Conservation (phyloP, 2,113 vertebrate species). For the Okapia johnstoni region DNA sequence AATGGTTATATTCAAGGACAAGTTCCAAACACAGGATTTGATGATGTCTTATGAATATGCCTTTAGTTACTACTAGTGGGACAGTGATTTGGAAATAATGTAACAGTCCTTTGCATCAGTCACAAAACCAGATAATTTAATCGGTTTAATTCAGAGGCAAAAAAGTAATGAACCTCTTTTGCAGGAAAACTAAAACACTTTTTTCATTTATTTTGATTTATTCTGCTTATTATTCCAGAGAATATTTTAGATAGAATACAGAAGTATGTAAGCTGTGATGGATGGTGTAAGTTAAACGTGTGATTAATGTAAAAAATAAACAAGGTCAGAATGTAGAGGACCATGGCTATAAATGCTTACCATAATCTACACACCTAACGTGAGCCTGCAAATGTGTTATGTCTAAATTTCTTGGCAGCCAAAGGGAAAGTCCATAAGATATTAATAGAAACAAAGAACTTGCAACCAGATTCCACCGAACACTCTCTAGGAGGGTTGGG, state of each 20-base stretch:
- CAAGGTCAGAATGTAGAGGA: neutral
- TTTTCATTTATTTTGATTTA: slow-evolving; percentile 14
- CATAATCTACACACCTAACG: neutral
- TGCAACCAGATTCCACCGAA: neutral
- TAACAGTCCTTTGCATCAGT: neutral
- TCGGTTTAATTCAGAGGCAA: slow-evolving; percentile 11
- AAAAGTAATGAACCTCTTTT: neutral
- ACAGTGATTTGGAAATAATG: neutral
- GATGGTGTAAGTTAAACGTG: neutral
- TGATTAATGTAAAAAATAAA: neutral
- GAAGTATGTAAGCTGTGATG: neutral
- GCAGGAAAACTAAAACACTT: accelerated
- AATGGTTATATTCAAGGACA: neutral
- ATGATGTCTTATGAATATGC: neutral
- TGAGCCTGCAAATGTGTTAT: neutral
- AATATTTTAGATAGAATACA: neutral
- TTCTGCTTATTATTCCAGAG: neutral
- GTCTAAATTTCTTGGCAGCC: neutral
- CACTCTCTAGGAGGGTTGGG: neutral
- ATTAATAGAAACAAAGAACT: neutral
- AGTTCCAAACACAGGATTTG: neutral
- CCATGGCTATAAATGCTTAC: neutral
- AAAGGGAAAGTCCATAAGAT: neutral
- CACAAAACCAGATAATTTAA: neutral
- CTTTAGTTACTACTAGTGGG: neutral